phyloP scores from a whole-genome alignment of 1,140 invertebrate species.

The Heterodera carotae region DNA sequence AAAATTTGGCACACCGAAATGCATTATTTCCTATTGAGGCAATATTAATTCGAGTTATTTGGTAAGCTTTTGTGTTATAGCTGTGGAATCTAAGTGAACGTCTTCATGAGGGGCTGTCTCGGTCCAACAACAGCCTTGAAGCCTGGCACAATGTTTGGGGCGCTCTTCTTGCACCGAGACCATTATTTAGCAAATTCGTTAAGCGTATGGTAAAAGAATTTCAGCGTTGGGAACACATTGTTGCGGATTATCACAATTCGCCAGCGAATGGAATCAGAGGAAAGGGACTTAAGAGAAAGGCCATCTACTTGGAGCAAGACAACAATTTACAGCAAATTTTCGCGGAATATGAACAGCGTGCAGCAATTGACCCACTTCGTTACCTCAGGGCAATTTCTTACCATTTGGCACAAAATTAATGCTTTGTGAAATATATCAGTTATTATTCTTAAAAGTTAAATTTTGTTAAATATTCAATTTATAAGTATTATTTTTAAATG shows the following conservation, averaged over 20 bases:
- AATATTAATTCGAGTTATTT: background rate
- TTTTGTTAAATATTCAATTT: too few species aligned
- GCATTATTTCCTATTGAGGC: constrained; percentile 23
- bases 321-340: constrained; percentile 12
- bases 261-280: constrained; percentile 16
- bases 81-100: constrained; percentile 17
- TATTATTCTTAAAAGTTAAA: too few species aligned
- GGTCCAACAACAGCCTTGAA: constrained; percentile 1
- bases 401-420: too few species aligned
- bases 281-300: background rate
- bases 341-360: constrained; percentile 8
- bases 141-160: constrained; percentile 15
- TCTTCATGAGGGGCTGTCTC: background rate
- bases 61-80: background rate
- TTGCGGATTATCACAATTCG: background rate
- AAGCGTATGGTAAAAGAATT: constrained; percentile 8
- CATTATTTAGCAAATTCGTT: constrained; percentile 4
- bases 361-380: too few species aligned
- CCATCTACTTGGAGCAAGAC: constrained; percentile 6
- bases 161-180: background rate
- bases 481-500: too few species aligned
- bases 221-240: constrained; percentile 5
- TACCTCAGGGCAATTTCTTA: too few species aligned
- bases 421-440: too few species aligned
- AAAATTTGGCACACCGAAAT: constrained; percentile 7